A percentile compares a stretch with the other conserved stretches of the same genome.
Conservation (phyloP, 2,797 vertebrate species). For the Mormyrops attenuatus region DNA sequence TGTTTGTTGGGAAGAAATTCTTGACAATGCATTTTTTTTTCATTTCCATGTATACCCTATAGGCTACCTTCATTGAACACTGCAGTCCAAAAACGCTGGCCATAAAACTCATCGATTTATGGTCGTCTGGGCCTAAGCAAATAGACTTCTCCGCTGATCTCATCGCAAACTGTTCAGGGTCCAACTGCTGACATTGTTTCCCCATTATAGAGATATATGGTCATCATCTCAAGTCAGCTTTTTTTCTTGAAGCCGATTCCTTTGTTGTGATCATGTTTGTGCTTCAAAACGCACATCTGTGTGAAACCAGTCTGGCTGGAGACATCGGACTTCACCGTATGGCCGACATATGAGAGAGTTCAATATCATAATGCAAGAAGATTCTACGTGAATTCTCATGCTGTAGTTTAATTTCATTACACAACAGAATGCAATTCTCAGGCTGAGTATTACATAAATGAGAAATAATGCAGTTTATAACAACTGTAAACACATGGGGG, state of each 20-base stretch:
- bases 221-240: background rate
- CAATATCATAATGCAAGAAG: background rate
- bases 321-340: background rate
- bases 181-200: background rate
- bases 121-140: background rate
- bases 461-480: background rate
- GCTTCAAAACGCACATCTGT: background rate
- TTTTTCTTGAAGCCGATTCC: background rate
- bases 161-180: background rate
- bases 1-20: background rate
- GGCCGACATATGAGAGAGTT: slow-evolving; percentile 1
- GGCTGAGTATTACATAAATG: background rate
- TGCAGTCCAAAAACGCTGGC: background rate
- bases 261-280: background rate
- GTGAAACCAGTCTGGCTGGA: background rate
- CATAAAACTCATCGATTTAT: background rate
- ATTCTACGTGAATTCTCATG: background rate
- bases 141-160: background rate
- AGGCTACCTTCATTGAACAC: background rate
- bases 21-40: background rate
- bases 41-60: background rate
- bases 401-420: background rate
- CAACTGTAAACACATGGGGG: background rate
- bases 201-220: background rate
- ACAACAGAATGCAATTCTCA: background rate